These are phyloP conservation scores for Helicoverpa armigera DNA, from an alignment of 1,140 invertebrate species.

Conservation along the genomic window DNA sequence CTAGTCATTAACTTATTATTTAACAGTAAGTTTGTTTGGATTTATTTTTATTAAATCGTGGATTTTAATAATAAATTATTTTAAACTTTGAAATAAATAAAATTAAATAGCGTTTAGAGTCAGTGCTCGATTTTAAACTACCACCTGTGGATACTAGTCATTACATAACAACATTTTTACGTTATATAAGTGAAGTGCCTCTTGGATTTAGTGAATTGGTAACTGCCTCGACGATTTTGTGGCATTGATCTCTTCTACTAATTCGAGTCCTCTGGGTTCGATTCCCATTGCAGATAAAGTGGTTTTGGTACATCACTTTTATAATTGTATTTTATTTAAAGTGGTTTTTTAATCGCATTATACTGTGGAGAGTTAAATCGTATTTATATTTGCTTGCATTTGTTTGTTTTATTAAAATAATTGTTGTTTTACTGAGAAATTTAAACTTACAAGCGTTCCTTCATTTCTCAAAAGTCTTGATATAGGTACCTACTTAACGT, in stretches of 20 bases:
- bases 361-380: neutral
- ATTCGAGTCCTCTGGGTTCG: slow-evolving; percentile 24
- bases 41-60: slow-evolving; percentile 51
- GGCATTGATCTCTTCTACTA: slow-evolving; percentile 12
- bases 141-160: slow-evolving; percentile 23
- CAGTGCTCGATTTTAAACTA: slow-evolving; percentile 28
- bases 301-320: neutral
- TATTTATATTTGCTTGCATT: too few species aligned
- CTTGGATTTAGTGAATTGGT: slow-evolving; percentile 42
- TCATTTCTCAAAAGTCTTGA: slow-evolving; percentile 4
- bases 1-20: slow-evolving; percentile 71
- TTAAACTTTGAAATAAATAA: neutral
- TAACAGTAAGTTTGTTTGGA: slow-evolving; percentile 75
- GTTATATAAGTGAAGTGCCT: slow-evolving; percentile 56
- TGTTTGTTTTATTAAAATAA: neutral
- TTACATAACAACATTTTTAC: slow-evolving; percentile 53
- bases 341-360: too few species aligned
- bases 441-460: neutral
- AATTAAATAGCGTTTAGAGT: slow-evolving; percentile 22
- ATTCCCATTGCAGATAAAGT: neutral
- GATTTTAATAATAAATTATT: slow-evolving; percentile 30
- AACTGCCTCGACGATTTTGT: slow-evolving; percentile 15
- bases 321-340: too few species aligned
- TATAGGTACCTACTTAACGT: neutral
- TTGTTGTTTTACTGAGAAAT: neutral